Evolutionary conservation across 2,888 invertebrate genomes (phyloP).

Genomic region (Mythimna loreyi): DNA sequence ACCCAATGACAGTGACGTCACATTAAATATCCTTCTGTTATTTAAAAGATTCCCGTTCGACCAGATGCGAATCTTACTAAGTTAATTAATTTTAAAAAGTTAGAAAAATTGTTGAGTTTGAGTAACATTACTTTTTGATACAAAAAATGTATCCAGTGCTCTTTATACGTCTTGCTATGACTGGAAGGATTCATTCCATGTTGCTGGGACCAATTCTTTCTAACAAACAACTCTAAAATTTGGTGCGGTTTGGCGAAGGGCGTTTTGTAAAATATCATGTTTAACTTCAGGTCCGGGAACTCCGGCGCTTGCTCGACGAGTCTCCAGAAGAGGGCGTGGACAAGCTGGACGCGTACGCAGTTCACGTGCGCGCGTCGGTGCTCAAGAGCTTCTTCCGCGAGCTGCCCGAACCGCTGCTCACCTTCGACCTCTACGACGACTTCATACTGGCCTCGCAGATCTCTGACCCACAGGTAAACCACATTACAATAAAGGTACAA

Average conservation of each 20-base stretch:
- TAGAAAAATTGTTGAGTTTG: no score
- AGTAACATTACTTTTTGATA: no score
- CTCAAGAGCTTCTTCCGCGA: conserved; percentile 97
- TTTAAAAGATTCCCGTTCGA: no score
- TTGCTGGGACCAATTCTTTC: neutral
- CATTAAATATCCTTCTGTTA: no score
- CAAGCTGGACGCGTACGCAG: conserved; percentile 95
- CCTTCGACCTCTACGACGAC: conserved; percentile 98
- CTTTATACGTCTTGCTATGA: neutral
- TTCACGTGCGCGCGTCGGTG: conserved; percentile 97
- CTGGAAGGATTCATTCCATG: neutral
- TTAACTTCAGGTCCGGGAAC: conserved; percentile 91
- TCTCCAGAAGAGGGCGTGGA: conserved; percentile 93
- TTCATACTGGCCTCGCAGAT: conserved; percentile 97
- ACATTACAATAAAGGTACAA: neutral
- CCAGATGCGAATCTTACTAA: no score
- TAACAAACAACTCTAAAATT: no score
- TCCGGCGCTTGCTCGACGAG: conserved; percentile 94
- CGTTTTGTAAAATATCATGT: no score
- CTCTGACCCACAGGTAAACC: conserved; percentile 93
- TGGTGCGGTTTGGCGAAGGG: no score
- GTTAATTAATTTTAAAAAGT: no score
- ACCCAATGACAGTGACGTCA: no score
- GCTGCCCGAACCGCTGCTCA: conserved; percentile 97
- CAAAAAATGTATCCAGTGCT: no score